phyloP scores from a whole-genome alignment of 2,888 invertebrate species.

The Lysandra bellargus region DNA sequence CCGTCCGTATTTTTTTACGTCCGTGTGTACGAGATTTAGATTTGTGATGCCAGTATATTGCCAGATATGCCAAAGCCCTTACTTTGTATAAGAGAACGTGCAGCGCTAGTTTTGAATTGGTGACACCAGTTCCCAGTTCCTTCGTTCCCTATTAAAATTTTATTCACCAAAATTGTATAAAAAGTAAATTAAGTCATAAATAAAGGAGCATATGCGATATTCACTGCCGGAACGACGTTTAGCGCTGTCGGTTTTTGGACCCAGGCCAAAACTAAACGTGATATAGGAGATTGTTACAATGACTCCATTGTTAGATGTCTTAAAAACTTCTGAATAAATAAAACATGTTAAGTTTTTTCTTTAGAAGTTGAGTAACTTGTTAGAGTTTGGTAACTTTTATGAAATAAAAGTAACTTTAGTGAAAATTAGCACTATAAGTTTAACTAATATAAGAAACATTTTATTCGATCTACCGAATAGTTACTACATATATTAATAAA shows the following conservation, averaged over 20 bases:
- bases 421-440: neutral
- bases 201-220: conserved; percentile 26
- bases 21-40: no score
- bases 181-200: conserved; percentile 27
- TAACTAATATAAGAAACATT: neutral
- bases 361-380: neutral
- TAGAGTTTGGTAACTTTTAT: neutral
- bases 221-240: conserved; percentile 18
- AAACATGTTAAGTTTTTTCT: neutral
- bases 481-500: no score
- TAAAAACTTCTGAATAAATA: conserved; percentile 10
- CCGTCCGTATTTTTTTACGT: no score
- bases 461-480: neutral
- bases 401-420: neutral
- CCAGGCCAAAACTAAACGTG: neutral
- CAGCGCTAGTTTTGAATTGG: neutral
- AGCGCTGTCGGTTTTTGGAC: conserved; percentile 3
- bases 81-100: no score
- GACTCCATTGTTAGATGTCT: conserved; percentile 6
- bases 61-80: no score
- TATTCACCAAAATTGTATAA: neutral
- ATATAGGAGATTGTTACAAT: conserved; percentile 14
- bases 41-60: no score
- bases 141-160: neutral
- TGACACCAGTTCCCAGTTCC: neutral